phyloP scores from a whole-genome alignment of 1,140 invertebrate genomes.

The Diploscapter pachys region DNA sequence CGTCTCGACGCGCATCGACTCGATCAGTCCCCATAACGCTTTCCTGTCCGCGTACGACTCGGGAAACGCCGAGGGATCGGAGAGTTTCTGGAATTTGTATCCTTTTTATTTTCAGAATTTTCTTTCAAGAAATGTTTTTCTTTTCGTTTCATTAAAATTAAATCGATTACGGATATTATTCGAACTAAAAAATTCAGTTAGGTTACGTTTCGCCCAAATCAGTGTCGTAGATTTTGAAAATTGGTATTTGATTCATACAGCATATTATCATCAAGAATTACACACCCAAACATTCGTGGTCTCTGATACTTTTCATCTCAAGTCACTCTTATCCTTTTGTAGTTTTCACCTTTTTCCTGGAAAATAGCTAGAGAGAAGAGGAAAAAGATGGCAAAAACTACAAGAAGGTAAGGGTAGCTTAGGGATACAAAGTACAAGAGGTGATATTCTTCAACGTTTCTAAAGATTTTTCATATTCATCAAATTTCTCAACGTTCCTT shows the following conservation, averaged over 20 bases:
- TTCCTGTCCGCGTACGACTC: conserved; percentile 77
- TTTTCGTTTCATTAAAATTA: no score
- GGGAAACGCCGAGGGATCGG: conserved; percentile 66
- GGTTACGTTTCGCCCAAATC: no score
- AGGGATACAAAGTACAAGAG: neutral
- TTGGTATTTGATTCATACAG: no score
- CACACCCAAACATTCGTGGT: no score
- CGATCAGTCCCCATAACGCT: conserved; percentile 72
- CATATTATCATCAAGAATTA: no score
- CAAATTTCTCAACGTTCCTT: neutral
- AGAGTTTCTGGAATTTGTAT: conserved; percentile 26
- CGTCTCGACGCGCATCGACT: conserved; percentile 59
- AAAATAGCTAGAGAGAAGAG: conserved; percentile 3
- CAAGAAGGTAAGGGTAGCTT: neutral
- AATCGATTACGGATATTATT: no score
- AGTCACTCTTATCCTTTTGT: no score
- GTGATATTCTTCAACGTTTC: no score
- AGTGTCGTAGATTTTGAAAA: no score
- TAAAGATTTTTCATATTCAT: neutral
- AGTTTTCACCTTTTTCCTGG: conserved; percentile 58
- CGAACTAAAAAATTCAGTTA: no score
- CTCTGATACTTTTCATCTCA: no score
- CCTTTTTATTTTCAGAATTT: neutral
- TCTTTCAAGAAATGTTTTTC: neutral
- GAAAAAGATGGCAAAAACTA: neutral